Conservation (phyloP, 2,797 vertebrate genomes). For the Coreius guichenoti region DNA sequence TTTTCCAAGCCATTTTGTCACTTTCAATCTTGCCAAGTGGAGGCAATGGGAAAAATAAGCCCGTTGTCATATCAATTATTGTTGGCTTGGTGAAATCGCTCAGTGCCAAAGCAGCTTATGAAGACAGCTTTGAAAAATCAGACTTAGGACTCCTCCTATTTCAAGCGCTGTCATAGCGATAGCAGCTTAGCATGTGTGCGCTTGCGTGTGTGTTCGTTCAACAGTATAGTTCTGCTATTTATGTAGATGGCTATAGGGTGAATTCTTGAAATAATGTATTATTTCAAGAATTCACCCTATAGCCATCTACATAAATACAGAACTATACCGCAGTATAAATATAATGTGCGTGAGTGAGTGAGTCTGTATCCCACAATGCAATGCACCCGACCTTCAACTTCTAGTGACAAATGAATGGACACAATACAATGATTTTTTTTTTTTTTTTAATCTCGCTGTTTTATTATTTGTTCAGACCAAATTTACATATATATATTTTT, state of each 20-base stretch:
- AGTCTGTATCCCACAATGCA: neutral
- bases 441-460: neutral
- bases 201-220: neutral
- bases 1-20: neutral
- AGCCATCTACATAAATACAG: no score
- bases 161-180: constrained; percentile 62
- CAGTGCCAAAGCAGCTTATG: constrained; percentile 80
- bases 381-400: neutral
- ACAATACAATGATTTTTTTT: neutral
- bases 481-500: neutral
- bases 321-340: no score
- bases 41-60: constrained; percentile 68
- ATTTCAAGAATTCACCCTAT: no score
- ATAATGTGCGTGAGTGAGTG: no score
- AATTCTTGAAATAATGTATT: neutral
- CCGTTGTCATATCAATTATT: constrained; percentile 84
- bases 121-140: constrained; percentile 73
- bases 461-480: neutral
- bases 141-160: constrained; percentile 75
- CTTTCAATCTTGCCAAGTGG: constrained; percentile 15
- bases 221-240: neutral
- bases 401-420: neutral
- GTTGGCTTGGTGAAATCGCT: constrained; percentile 78
- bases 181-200: constrained; percentile 53
- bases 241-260: neutral